Evolutionary conservation across 2,888 invertebrate species (phyloP).

Genomic region (Cyaniris semiargus): DNA sequence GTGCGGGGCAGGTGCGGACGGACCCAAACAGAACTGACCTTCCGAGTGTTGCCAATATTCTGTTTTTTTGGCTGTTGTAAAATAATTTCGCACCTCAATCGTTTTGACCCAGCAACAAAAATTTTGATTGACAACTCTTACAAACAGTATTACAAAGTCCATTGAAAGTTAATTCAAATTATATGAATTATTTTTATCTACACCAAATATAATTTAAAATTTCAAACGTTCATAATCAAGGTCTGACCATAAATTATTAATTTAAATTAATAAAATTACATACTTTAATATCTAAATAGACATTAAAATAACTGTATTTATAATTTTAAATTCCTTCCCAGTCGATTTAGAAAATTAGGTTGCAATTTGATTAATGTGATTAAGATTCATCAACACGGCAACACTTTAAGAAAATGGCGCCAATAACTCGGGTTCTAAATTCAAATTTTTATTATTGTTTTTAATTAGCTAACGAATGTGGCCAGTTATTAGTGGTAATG

Average conservation of each 20-base stretch:
- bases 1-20: constrained; percentile 69
- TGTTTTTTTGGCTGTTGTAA: not conserved
- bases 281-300: not conserved
- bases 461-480: constrained; percentile 31
- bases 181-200: not conserved
- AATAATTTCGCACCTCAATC: constrained; percentile 22
- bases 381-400: constrained; percentile 13
- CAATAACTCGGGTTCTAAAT: constrained; percentile 17
- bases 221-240: not conserved
- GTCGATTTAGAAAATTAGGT: constrained; percentile 17
- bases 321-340: not conserved
- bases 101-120: not conserved
- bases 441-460: constrained; percentile 27
- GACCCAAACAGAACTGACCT: constrained; percentile 71
- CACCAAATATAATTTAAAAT: not conserved
- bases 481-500: constrained; percentile 24
- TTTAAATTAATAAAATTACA: not conserved
- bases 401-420: constrained; percentile 24
- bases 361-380: constrained; percentile 19
- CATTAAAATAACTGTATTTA: not conserved
- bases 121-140: constrained; percentile 34
- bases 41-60: constrained; percentile 39
- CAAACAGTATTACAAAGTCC: constrained; percentile 37
- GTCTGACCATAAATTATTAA: not conserved
- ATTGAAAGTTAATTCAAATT: not conserved